Percentiles rank a stretch among this genome's conserved stretches.
Evolutionary conservation across 2,888 invertebrate species (phyloP).

Genomic region (Amphiduros pacificus): DNA sequence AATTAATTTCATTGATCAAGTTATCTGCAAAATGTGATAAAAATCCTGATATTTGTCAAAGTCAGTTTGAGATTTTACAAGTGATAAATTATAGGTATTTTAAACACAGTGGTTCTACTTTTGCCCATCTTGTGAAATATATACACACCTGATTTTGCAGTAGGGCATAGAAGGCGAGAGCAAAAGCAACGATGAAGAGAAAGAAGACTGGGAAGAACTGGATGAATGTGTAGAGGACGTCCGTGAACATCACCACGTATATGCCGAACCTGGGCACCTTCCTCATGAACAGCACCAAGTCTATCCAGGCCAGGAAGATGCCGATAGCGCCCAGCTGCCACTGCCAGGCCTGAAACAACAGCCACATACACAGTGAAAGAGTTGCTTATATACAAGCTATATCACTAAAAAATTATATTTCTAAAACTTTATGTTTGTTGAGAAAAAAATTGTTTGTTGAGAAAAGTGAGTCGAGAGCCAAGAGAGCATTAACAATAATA

Average conservation of each 20-base stretch:
- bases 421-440: too few species aligned
- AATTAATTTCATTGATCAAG: too few species aligned
- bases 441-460: too few species aligned
- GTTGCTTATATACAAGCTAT: too few species aligned
- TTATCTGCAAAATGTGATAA: not conserved
- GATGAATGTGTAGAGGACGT: constrained; percentile 54
- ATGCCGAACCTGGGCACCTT: constrained; percentile 56
- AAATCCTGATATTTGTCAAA: too few species aligned
- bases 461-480: too few species aligned
- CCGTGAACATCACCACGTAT: constrained; percentile 59
- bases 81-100: not conserved
- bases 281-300: constrained; percentile 56
- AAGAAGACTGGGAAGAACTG: constrained; percentile 58
- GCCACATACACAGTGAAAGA: too few species aligned
- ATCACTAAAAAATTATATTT: too few species aligned
- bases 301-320: constrained; percentile 61
- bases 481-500: too few species aligned
- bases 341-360: constrained; percentile 61
- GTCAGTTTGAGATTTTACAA: too few species aligned
- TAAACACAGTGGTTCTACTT: not conserved
- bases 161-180: constrained; percentile 51
- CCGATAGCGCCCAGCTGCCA: constrained; percentile 62
- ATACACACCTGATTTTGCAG: constrained; percentile 49
- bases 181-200: constrained; percentile 57
- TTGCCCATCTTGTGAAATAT: constrained; percentile 19